These are phyloP conservation scores for Lordiphosa stackelbergi DNA, from an alignment of 1,140 invertebrate genomes.

Conservation along the genomic window DNA sequence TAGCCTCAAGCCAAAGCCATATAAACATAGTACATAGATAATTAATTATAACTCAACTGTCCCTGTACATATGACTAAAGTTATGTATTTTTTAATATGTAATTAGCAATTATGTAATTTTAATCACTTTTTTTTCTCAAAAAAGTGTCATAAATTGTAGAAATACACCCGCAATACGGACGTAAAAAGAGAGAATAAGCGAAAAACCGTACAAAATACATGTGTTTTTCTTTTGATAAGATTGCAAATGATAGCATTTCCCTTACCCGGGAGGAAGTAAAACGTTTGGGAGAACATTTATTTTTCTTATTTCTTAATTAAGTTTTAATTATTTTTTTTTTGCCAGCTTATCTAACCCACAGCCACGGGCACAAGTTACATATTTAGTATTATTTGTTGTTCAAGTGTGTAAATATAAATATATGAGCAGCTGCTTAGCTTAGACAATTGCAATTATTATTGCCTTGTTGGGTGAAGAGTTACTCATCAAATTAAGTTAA, in stretches of 20 bases:
- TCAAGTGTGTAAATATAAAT: too few species aligned
- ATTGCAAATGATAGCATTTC: too few species aligned
- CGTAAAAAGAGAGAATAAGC: neutral
- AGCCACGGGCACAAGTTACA: too few species aligned
- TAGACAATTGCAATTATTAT: neutral
- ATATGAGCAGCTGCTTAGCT: too few species aligned
- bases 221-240: too few species aligned
- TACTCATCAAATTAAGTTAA: slow-evolving; percentile 4
- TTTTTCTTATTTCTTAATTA: too few species aligned
- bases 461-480: neutral
- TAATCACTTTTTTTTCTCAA: slow-evolving; percentile 40
- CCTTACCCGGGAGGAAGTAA: too few species aligned
- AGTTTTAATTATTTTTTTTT: too few species aligned
- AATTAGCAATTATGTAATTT: slow-evolving; percentile 46
- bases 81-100: slow-evolving; percentile 27
- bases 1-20: slow-evolving; percentile 69
- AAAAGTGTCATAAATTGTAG: slow-evolving; percentile 27
- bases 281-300: too few species aligned
- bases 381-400: too few species aligned
- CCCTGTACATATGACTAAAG: slow-evolving; percentile 35
- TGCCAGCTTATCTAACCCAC: too few species aligned
- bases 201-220: too few species aligned
- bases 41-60: slow-evolving; percentile 15
- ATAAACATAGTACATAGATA: slow-evolving; percentile 18
- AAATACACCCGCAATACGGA: slow-evolving; percentile 22